Percentiles rank a stretch among this genome's conserved stretches.
phyloP scores from a whole-genome alignment of 2,113 vertebrate genomes.

The Canis aureus region DNA sequence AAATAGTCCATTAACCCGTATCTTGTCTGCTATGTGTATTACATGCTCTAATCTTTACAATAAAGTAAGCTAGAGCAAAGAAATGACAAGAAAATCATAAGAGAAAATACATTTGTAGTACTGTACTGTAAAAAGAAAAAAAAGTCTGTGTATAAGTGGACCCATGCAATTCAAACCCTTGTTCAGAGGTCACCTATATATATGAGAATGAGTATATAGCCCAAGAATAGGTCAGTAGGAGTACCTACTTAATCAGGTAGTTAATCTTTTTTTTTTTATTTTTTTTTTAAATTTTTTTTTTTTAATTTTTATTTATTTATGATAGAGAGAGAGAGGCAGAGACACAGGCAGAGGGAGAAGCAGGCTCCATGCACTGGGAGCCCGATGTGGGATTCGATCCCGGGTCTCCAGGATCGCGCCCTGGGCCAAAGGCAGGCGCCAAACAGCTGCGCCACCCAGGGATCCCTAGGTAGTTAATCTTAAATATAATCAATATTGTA shows the following conservation, averaged over 20 bases:
- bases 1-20: neutral
- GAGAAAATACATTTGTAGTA: neutral
- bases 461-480: neutral
- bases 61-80: neutral
- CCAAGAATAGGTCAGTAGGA: neutral
- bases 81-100: neutral
- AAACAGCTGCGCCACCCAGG: no score
- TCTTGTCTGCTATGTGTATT: neutral
- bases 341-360: no score
- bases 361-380: no score
- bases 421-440: no score
- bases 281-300: no score
- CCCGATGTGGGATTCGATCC: no score
- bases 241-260: neutral
- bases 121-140: neutral
- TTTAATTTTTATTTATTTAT: no score
- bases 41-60: neutral
- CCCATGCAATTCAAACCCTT: neutral
- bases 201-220: neutral
- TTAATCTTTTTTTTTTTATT: neutral
- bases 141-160: neutral
- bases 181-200: neutral
- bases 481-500: neutral
- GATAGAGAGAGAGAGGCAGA: no score
- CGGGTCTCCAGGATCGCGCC: no score